Conservation (phyloP, 2,113 vertebrate genomes). For the Zootoca vivipara region DNA sequence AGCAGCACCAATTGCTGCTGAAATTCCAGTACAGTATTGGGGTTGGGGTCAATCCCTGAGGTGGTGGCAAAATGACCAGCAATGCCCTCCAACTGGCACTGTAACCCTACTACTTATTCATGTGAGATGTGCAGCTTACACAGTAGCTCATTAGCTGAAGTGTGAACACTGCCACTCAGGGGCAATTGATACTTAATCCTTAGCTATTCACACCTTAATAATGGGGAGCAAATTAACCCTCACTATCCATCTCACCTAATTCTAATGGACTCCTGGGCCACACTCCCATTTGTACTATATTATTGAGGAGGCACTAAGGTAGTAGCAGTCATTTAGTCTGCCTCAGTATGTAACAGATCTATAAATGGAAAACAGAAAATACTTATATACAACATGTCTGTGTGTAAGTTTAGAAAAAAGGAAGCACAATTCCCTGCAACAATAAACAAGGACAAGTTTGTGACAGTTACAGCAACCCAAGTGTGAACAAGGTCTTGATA, state of each 20-base stretch:
- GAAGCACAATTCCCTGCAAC: not conserved
- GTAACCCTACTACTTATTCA: not conserved
- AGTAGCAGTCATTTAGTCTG: not conserved
- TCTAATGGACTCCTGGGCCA: conserved; percentile 21
- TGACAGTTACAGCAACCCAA: not conserved
- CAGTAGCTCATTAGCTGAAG: conserved; percentile 24
- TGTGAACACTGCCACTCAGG: conserved; percentile 32
- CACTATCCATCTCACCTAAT: conserved; percentile 23
- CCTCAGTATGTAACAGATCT: not conserved
- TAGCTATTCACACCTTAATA: conserved; percentile 36
- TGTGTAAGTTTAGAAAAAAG: not conserved
- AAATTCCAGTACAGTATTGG: too few relatives aligned
- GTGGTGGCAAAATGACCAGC: not conserved
- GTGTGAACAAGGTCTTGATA: not conserved
- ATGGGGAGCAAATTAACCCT: conserved; percentile 33
- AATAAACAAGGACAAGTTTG: not conserved
- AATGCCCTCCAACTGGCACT: not conserved
- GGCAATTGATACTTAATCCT: conserved; percentile 36
- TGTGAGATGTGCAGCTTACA: conserved; percentile 14
- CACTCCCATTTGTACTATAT: conserved; percentile 5
- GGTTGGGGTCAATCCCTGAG: not conserved
- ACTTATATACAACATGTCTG: not conserved
- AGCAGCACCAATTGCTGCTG: not conserved
- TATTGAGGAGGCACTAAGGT: not conserved
- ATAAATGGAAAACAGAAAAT: not conserved